These are phyloP conservation scores for Sander vitreus DNA, from an alignment of 2,113 vertebrate genomes.

Conservation along the genomic window DNA sequence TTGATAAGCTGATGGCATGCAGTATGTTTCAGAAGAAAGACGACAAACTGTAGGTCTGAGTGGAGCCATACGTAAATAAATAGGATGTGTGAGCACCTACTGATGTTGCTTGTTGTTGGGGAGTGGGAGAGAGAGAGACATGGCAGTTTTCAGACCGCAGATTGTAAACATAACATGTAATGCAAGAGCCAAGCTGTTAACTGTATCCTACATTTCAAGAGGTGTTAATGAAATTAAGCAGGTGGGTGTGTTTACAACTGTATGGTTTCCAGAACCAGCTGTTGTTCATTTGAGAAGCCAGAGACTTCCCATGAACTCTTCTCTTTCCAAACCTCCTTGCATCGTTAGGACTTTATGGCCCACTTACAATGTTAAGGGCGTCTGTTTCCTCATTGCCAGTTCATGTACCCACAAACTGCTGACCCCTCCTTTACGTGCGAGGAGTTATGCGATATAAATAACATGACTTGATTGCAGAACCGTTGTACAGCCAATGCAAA, in stretches of 20 bases:
- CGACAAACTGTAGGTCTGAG: constrained; percentile 5
- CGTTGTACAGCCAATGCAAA: not conserved
- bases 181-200: constrained; percentile 47
- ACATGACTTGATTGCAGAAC: not conserved
- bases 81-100: constrained; percentile 1
- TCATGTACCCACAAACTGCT: constrained; percentile 7
- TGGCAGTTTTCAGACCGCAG: constrained; percentile 31
- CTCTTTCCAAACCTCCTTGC: constrained; percentile 31
- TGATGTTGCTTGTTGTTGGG: constrained; percentile 25
- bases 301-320: constrained; percentile 31
- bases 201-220: constrained; percentile 53
- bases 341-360: constrained; percentile 47
- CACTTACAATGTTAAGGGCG: constrained; percentile 7
- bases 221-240: constrained; percentile 72
- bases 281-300: constrained; percentile 44
- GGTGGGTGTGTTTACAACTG: constrained; percentile 44
- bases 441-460: constrained; percentile 23
- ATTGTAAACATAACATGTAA: constrained; percentile 49
- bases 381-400: constrained; percentile 25
- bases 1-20: not conserved
- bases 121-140: not conserved
- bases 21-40: constrained; percentile 3
- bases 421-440: constrained; percentile 1
- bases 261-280: constrained; percentile 51
- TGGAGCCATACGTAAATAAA: constrained; percentile 10